Evolutionary conservation across 2,888 invertebrate species (phyloP), one percentile per base, ranked within the genome.

Genomic region (Tetragonisca angustula): DNA sequence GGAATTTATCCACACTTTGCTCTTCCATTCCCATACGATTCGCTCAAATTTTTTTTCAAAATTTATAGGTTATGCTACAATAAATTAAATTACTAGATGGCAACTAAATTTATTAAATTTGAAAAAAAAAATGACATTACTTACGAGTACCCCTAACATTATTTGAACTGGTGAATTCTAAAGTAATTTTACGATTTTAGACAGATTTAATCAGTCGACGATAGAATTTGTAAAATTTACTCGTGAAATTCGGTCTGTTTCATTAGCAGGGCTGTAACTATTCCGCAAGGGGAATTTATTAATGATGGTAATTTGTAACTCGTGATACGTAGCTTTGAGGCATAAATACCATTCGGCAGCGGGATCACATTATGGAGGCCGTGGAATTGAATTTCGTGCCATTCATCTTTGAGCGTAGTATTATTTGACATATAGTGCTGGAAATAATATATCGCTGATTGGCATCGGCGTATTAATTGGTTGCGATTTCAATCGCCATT

Each of bases 391-490:
- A 59, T 71, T 36, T 54, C 21, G 2, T n/a, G 5, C 43, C 15
- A 69, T 69, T 69, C 52, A 24, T 56, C 13, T 43, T 19, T 43
- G 1, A 19, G 43, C 43, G n/a, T 43, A 0, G 9, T 17, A n/a
- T 9, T 43, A 43, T 36, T 59, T 19, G 36, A 24, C 43, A 59
- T 59, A 43, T 59, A 59, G 59, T 24, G 43, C 19, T 6, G 19
- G n/a, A 19, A 43, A 71, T 71, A 72, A 61, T 72, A 27, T 13
- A 49, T 9, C 19, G 43, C n/a, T 72, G 43, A 59, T 59, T 61
- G 36, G 13, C 43, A 21, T 72, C 24, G 24, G 4, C 21, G 43
- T 72, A 49, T 61, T 71, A 71, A 71, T 59, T 19, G 59, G 24
- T 6, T 19, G 24, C 43, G 24, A 59, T 72, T 49, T 59, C 71